Conservation (phyloP, 2,113 vertebrate species). For the Meles meles region DNA sequence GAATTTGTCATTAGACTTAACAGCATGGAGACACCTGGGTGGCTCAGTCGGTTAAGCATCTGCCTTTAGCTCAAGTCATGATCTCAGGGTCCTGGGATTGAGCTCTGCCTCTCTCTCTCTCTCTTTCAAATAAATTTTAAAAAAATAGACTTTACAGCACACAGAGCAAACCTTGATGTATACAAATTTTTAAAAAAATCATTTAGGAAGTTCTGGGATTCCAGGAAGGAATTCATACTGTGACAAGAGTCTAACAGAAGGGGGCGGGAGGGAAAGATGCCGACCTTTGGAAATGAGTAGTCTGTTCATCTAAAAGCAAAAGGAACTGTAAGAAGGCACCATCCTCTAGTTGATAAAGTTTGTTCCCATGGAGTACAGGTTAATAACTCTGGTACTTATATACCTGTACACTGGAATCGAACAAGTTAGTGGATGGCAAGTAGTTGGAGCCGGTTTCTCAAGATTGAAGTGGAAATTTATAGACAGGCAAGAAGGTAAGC, state of each 20-base stretch:
- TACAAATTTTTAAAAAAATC: not conserved
- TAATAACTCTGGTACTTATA: not conserved
- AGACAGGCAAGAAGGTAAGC: not conserved
- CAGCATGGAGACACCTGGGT: not conserved
- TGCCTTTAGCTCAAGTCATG: not conserved
- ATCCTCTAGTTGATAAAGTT: not conserved
- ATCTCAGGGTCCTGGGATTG: not conserved
- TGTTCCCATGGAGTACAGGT: not conserved
- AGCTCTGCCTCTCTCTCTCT: not conserved
- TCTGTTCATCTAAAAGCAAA: not conserved
- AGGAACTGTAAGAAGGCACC: not conserved
- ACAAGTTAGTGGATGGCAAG: not conserved
- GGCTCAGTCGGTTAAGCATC: not conserved
- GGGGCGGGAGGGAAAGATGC: fast-evolving
- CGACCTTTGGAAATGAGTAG: not conserved
- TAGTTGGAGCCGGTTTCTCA: not conserved
- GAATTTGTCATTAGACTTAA: not conserved
- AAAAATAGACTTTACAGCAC: not conserved
- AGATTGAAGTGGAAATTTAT: not conserved
- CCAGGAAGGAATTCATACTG: not conserved
- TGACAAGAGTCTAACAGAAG: not conserved
- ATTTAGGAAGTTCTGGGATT: not conserved
- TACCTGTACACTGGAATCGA: not conserved
- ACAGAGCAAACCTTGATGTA: not conserved
- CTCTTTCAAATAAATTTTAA: not conserved